Percentiles rank a stretch among this genome's conserved stretches.
phyloP scores from a whole-genome alignment of 2,888 invertebrate genomes.

The Troides helena region DNA sequence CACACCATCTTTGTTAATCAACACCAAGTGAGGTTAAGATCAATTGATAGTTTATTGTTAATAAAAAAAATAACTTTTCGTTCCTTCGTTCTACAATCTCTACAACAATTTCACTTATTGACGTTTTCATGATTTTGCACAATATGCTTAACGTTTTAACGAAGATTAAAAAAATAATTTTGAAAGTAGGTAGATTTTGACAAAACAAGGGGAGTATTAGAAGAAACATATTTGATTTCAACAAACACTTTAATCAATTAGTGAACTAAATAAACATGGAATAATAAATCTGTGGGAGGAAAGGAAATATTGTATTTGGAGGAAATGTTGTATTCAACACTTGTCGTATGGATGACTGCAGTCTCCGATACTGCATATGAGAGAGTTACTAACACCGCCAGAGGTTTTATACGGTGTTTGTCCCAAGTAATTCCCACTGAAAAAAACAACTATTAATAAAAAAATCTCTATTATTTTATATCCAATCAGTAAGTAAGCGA shows the following conservation, averaged over 20 bases:
- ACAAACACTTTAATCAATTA: background rate
- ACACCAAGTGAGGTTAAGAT: too few relatives aligned
- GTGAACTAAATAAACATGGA: background rate
- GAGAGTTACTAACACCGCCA: constrained; percentile 33
- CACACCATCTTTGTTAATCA: background rate
- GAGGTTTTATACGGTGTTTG: constrained; percentile 46
- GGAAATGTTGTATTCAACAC: constrained; percentile 5
- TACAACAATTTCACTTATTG: too few relatives aligned
- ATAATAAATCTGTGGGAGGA: background rate
- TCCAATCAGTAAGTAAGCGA: background rate
- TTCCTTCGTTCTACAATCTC: too few relatives aligned
- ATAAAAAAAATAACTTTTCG: too few relatives aligned
- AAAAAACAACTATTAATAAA: constrained; percentile 17
- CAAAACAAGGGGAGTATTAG: background rate
- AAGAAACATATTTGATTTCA: background rate
- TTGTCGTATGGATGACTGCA: constrained; percentile 38
- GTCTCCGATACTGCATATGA: constrained; percentile 44
- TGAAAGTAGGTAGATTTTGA: too few relatives aligned
- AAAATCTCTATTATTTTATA: background rate
- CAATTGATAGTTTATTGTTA: too few relatives aligned
- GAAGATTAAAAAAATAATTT: too few relatives aligned
- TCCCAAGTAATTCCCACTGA: constrained; percentile 55
- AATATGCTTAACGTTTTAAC: too few relatives aligned
- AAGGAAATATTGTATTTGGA: background rate
- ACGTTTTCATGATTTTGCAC: too few relatives aligned